Evolutionary conservation across 2,888 invertebrate species (phyloP).

Genomic region (Melipona beecheii): DNA sequence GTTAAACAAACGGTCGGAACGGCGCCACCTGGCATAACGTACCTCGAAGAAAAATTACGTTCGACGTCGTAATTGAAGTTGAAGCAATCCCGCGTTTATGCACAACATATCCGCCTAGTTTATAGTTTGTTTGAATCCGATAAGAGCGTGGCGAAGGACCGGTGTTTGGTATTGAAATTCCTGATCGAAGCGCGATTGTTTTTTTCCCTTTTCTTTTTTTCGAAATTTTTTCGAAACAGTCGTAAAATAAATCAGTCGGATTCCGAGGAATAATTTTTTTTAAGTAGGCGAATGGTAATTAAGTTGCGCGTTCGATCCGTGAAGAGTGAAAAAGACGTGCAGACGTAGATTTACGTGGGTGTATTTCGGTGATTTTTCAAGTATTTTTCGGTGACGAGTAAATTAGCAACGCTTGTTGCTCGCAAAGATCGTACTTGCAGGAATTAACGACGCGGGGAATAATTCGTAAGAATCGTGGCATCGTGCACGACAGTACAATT

Average conservation of each 20-base stretch:
- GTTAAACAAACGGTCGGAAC: background rate
- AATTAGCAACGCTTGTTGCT: no score
- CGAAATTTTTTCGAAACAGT: background rate
- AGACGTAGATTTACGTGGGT: no score
- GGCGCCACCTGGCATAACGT: background rate
- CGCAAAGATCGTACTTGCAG: background rate
- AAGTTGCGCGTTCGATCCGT: no score
- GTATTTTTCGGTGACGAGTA: no score
- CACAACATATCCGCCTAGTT: background rate
- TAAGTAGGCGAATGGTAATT: no score
- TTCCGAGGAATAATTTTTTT: background rate
- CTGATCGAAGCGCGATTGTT: no score
- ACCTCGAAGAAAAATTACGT: background rate
- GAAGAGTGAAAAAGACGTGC: no score
- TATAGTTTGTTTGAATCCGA: background rate
- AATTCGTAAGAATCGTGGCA: background rate
- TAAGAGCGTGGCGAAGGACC: background rate
- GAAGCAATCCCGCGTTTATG: background rate
- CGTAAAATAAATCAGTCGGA: background rate
- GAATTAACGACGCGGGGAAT: background rate
- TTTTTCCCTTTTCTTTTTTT: background rate
- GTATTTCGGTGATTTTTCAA: no score
- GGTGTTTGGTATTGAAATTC: background rate
- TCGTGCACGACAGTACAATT: background rate
- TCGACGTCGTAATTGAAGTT: background rate